Conservation (phyloP, 2,797 vertebrate genomes). For the Cetoscarus ocellatus region DNA sequence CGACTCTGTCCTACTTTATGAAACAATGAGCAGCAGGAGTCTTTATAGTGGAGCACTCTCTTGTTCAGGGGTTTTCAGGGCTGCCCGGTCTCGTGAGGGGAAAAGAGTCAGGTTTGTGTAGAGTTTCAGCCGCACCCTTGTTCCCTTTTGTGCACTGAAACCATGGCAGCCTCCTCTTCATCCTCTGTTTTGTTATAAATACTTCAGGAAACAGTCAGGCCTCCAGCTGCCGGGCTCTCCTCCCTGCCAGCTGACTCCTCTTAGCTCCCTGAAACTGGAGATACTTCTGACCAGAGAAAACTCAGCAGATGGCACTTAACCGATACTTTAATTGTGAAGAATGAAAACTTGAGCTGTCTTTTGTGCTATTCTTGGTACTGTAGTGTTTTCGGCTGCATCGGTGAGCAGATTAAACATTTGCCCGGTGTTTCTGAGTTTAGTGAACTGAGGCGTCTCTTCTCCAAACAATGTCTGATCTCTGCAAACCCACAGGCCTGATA, state of each 20-base stretch:
- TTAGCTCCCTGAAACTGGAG: slow-evolving; percentile 45
- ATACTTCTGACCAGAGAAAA: slow-evolving; percentile 13
- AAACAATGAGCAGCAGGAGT: slow-evolving; percentile 24
- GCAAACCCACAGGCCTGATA: neutral
- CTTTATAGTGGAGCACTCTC: neutral
- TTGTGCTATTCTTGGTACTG: neutral
- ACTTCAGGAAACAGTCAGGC: slow-evolving; percentile 61
- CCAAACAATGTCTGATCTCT: slow-evolving; percentile 1
- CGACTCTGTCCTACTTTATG: slow-evolving; percentile 12
- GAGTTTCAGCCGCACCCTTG: slow-evolving; percentile 64
- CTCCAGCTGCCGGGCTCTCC: slow-evolving; percentile 47
- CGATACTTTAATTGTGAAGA: neutral
- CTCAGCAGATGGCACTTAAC: neutral
- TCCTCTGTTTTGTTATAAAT: slow-evolving; percentile 48
- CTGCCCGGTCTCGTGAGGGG: slow-evolving; percentile 21
- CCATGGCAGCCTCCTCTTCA: slow-evolving; percentile 36
- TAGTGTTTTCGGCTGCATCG: neutral
- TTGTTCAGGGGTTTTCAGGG: slow-evolving; percentile 18
- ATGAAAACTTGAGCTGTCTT: neutral
- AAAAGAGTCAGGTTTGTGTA: slow-evolving; percentile 35
- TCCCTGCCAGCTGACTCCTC: slow-evolving; percentile 35
- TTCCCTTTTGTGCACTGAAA: slow-evolving; percentile 50
- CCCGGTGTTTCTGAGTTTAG: neutral
- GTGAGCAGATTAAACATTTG: slow-evolving; percentile 20
- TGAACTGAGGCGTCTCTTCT: slow-evolving; percentile 13